Evolutionary conservation across 2,888 invertebrate species (phyloP).

Genomic region (Nebria salina): DNA sequence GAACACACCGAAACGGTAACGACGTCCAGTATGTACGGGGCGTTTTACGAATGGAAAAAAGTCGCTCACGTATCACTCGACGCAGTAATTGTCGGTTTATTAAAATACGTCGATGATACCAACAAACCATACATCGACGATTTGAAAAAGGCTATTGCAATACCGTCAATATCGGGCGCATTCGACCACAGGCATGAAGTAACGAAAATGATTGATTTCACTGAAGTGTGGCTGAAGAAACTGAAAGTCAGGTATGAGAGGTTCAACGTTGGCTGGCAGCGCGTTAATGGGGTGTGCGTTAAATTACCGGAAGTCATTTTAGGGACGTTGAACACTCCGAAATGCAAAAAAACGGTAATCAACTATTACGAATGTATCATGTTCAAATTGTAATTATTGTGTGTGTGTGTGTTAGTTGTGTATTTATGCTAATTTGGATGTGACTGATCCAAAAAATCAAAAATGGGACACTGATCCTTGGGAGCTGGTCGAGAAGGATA

Average conservation of each 20-base stretch:
- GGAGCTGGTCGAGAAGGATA: constrained; percentile 57
- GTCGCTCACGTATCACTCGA: constrained; percentile 59
- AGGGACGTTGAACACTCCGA: constrained; percentile 57
- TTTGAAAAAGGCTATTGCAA: constrained; percentile 57
- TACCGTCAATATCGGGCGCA: constrained; percentile 59
- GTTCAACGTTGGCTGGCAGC: constrained; percentile 58
- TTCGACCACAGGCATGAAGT: constrained; percentile 56
- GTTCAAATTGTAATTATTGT: not conserved
- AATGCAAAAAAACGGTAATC: constrained; percentile 60
- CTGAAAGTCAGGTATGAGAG: constrained; percentile 61
- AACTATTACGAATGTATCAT: not conserved
- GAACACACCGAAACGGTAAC: constrained; percentile 61
- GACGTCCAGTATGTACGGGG: constrained; percentile 58
- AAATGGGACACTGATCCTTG: constrained; percentile 62
- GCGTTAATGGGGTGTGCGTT: constrained; percentile 56
- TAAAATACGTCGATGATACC: constrained; percentile 61
- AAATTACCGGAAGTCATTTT: constrained; percentile 60
- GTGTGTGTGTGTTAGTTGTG: constrained; percentile 57
- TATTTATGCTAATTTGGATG: constrained; percentile 62
- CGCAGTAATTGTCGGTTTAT: constrained; percentile 57
- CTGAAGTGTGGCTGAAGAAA: constrained; percentile 59
- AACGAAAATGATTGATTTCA: constrained; percentile 57
- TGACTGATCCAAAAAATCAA: constrained; percentile 56
- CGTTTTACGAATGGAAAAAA: constrained; percentile 55
- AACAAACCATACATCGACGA: constrained; percentile 56